These are phyloP conservation scores for Polymixis lichenea DNA, from an alignment of 2,888 invertebrate species.

Conservation along the genomic window DNA sequence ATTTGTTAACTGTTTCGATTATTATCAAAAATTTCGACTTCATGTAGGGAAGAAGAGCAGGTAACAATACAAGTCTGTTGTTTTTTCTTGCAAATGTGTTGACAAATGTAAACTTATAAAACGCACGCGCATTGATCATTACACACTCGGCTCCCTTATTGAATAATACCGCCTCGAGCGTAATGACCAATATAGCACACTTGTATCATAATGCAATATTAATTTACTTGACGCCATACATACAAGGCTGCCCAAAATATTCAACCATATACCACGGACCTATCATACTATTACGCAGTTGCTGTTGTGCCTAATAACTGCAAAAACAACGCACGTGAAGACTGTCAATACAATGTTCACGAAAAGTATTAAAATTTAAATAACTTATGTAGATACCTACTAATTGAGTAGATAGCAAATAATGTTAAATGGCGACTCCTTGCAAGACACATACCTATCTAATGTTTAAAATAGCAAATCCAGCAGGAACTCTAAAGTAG, in stretches of 20 bases:
- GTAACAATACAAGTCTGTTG: too few relatives aligned
- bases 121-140: too few relatives aligned
- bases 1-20: too few relatives aligned
- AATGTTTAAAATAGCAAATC: not conserved
- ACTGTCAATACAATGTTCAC: not conserved
- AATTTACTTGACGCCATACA: not conserved
- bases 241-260: not conserved
- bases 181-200: too few relatives aligned
- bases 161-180: too few relatives aligned
- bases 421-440: not conserved
- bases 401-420: not conserved
- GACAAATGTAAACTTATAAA: too few relatives aligned
- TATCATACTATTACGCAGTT: not conserved
- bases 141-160: too few relatives aligned
- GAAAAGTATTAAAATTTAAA: not conserved
- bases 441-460: not conserved
- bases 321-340: not conserved
- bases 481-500: not conserved
- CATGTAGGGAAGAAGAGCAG: too few relatives aligned
- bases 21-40: too few relatives aligned
- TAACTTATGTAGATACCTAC: not conserved
- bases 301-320: not conserved
- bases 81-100: too few relatives aligned
- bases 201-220: not conserved
- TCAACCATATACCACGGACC: not conserved